These are phyloP conservation scores for Acleris literana DNA, from an alignment of 2,888 invertebrate genomes.

Conservation along the genomic window DNA sequence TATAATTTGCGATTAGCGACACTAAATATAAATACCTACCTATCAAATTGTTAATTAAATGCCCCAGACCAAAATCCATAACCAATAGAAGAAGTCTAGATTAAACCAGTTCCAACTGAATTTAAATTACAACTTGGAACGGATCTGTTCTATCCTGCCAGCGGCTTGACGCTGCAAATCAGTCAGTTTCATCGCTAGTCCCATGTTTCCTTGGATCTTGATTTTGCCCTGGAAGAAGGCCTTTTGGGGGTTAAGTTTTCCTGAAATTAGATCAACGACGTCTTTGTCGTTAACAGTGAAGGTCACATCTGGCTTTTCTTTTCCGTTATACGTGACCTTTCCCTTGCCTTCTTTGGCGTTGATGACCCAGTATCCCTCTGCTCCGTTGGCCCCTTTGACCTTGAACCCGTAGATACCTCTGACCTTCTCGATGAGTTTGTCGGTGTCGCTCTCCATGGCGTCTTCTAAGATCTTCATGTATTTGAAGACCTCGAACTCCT, in stretches of 20 bases:
- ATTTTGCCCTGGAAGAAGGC: conserved; percentile 98
- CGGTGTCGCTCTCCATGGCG: conserved; percentile 91
- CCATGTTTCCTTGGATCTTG: conserved; percentile 98
- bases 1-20: conserved; percentile 14
- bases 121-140: conserved; percentile 87
- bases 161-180: conserved; percentile 91
- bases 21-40: conserved; percentile 9
- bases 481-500: conserved; percentile 90
- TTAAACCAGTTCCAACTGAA: conserved; percentile 38
- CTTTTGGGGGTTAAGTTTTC: conserved; percentile 96
- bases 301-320: conserved; percentile 94
- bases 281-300: conserved; percentile 95
- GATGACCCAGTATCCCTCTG: conserved; percentile 95
- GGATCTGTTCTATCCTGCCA: conserved; percentile 88
- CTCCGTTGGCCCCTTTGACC: conserved; percentile 91
- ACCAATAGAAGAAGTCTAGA: conserved; percentile 46
- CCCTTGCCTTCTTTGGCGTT: conserved; percentile 96
- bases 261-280: conserved; percentile 93
- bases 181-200: conserved; percentile 96
- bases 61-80: conserved; percentile 59
- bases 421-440: conserved; percentile 92
- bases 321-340: conserved; percentile 91
- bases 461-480: conserved; percentile 92
- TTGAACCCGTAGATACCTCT: conserved; percentile 95
- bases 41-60: conserved; percentile 43